Evolutionary conservation across 2,888 invertebrate genomes (phyloP), one percentile per base, ranked within the genome.

Genomic region (Deilephila porcellus): DNA sequence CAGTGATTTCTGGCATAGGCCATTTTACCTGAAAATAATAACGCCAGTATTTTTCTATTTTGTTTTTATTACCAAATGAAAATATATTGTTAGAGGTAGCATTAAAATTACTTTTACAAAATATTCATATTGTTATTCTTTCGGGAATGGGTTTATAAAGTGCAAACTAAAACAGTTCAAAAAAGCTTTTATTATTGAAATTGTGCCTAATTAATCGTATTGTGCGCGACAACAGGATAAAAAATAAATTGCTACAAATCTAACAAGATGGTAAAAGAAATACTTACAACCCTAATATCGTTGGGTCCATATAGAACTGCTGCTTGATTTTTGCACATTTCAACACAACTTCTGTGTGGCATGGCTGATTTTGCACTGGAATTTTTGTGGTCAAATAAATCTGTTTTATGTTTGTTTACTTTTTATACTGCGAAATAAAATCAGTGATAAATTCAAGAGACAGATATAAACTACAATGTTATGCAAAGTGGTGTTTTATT

Each of bases 1-100:
- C 96, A 32, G 95, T 95, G 25, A 98, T 97, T 84, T 96, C 96
- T 8, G 97, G 97, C 80, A 98, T 95, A 0, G 97, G 96, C 76
- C 96, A 95, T 93, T 97, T 96, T 93, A 97, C 97, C 98, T 98
- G 88, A 59, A 95, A 95, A 76, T 37, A 62, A 67, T 29, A 45
- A 11, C 3, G 14, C 11, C 11, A 11, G 45, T 11, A 14, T 45
- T 45, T 45, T 45, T 11, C 11, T 45, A 45, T 11, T 45, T 1
- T 45, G 6, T 37, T 37, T 45, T 11, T 45, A 11, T 45, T 14
- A 14, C 14, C 45, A 45, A 45, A 14, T 11, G 45, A 45, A 45
- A 11, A 45, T 11, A 45, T 45, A 45, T 45, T 45, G 3, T 45
- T 1, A 11, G 45, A 45, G 14, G 11, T 45, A 45, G 45, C 11